Base-by-base conservation (phyloP, 2,113 vertebrate genomes). In the Phasianus colchicus region DNA sequence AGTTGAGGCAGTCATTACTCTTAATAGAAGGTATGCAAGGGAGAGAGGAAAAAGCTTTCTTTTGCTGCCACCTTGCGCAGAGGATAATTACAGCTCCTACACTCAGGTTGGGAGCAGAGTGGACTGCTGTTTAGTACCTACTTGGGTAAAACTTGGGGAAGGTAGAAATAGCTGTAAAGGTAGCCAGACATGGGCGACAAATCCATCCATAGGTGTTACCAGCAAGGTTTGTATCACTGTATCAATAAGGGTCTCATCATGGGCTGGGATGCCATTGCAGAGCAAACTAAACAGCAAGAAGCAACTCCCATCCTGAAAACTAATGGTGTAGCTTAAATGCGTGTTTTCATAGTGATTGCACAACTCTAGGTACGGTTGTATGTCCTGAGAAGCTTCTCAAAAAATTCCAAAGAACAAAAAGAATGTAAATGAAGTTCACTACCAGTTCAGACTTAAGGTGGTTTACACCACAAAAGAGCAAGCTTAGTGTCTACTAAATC, bases 51-150 rank as follows among this genome's bases (percentile, higher is more conserved):
- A 95, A 82, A 94, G 73, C 57, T 93, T 94, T 86, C 75, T 75
- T 88, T 72, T 97, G 83, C 88, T 94, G 91, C 93, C 88, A 91
- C 90, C 93, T 92, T 88, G 94, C 21, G 66, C 94, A 57, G 43
- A 89, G 88, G 76, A 94, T 52, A 58, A 90, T 95, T 77, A 79
- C 86, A 91, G 65, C 76, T 95, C 69, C 60, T 25, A 2, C 27
- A 2, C 32, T 13, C 14, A 81, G 69, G 43, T 86, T 25, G 60
- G 61, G 66, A 88, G 16, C n/a, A 64, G 52, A 21, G 32, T 1
- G 21, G 6, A 54, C 50, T 58, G 6, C 63, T 72, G 20, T 27
- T 50, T 86, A 81, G 22, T 36, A 60, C 27, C 36, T 43, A 13
- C 27, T 2, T 34, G 30, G 25, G 21, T 55, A 55, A 42, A 67